phyloP scores from a whole-genome alignment of 30 jellyfish, hydroid and myxozoan genomes.

The Pseudorhiza aurosa region DNA sequence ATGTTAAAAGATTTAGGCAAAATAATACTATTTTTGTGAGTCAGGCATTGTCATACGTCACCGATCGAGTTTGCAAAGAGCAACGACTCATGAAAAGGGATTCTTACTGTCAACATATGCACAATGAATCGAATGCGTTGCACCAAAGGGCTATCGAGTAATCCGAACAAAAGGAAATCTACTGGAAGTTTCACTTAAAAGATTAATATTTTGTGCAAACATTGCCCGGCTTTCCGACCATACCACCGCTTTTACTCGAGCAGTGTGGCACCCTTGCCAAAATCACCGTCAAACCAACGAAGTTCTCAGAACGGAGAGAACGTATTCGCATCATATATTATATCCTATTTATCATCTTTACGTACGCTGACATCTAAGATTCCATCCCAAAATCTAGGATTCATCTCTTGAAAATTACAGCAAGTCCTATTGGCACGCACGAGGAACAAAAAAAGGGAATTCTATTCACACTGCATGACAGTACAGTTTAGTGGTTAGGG shows the following conservation, averaged over 20 bases:
- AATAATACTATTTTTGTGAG: conserved; percentile 2
- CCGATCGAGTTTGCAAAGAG: neutral
- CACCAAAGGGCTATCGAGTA: neutral
- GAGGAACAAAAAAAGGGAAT: too few species aligned
- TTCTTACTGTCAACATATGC: conserved; percentile 2
- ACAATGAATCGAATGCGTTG: neutral
- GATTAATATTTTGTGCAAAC: neutral
- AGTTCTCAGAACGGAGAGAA: too few species aligned
- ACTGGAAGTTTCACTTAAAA: conserved; percentile 4
- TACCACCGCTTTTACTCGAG: neutral
- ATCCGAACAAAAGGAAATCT: conserved; percentile 18
- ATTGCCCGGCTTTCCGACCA: conserved; percentile 4
- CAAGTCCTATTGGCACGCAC: too few species aligned
- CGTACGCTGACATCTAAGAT: too few species aligned
- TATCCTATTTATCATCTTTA: too few species aligned
- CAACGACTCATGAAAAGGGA: conserved; percentile 5
- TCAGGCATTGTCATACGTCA: conserved; percentile 9
- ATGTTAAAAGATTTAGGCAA: conserved; percentile 3
- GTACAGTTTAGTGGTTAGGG: too few species aligned
- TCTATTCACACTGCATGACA: too few species aligned
- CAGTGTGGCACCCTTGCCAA: too few species aligned
- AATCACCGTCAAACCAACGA: too few species aligned
- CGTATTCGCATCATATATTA: too few species aligned
- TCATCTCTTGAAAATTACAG: too few species aligned
- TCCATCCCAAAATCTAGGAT: too few species aligned